A percentile compares a stretch with the other conserved stretches of the same genome.
Evolutionary conservation across 1,140 invertebrate species (phyloP).

Genomic region (Drosophila micromelanica): DNA sequence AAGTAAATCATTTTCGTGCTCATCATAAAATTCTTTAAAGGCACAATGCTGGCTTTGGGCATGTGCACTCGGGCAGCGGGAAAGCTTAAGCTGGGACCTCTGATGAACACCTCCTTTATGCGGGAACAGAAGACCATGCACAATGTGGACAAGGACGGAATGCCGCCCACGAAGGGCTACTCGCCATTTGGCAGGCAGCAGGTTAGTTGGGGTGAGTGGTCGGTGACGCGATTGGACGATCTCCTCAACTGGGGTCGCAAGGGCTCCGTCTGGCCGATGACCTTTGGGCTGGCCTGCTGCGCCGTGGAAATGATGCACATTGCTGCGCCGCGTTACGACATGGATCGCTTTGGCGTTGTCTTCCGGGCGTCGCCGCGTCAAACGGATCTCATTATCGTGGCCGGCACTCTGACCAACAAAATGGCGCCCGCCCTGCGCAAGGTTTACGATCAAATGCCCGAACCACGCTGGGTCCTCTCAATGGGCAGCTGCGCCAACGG

Average conservation of each 20-base stretch:
- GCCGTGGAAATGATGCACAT: constrained; percentile 99
- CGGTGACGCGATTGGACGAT: constrained; percentile 94
- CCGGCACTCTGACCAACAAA: constrained; percentile 99
- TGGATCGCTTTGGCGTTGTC: constrained; percentile 95
- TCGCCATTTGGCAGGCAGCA: constrained; percentile 70
- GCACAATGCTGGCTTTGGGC: constrained; percentile 12
- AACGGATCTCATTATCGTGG: constrained; percentile 98
- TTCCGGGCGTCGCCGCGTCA: constrained; percentile 98
- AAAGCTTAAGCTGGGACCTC: not conserved
- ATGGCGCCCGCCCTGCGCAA: constrained; percentile 99
- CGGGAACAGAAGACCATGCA: constrained; percentile 79
- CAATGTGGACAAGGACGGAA: constrained; percentile 47
- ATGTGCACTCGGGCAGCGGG: not conserved
- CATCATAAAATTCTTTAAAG: not conserved
- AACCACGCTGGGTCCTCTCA: constrained; percentile 97
- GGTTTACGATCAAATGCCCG: constrained; percentile 97
- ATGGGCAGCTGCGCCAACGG: constrained; percentile 99
- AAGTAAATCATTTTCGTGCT: no score
- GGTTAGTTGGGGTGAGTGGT: constrained; percentile 89
- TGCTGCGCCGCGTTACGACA: constrained; percentile 98
- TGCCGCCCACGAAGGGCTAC: constrained; percentile 57
- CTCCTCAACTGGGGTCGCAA: constrained; percentile 97
- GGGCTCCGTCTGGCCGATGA: constrained; percentile 97
- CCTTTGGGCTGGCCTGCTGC: constrained; percentile 98
- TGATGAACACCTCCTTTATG: constrained; percentile 7